These are phyloP conservation scores for Dilophus febrilis DNA, from an alignment of 2,888 invertebrate species.

Conservation along the genomic window DNA sequence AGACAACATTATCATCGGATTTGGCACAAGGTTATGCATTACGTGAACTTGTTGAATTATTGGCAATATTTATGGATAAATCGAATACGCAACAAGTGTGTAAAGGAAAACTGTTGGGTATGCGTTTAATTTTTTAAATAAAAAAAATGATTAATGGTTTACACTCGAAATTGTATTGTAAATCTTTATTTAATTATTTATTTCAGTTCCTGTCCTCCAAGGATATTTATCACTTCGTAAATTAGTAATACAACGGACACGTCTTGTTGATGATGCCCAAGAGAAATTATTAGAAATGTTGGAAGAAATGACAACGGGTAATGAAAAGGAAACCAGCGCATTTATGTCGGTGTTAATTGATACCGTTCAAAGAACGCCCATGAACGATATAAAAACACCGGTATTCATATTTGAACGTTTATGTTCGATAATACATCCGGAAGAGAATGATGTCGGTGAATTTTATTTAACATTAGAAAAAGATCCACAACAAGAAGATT, in stretches of 20 bases:
- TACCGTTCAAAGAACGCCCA: constrained; percentile 79
- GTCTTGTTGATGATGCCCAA: constrained; percentile 91
- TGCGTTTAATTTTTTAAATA: not conserved
- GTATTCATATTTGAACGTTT: constrained; percentile 95
- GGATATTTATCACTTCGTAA: constrained; percentile 83
- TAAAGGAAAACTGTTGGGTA: constrained; percentile 66
- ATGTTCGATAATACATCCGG: constrained; percentile 93
- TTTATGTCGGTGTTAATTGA: constrained; percentile 97
- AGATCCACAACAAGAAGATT: constrained; percentile 98
- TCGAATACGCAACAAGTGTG: constrained; percentile 74
- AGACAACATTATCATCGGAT: constrained; percentile 83
- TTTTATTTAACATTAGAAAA: constrained; percentile 94
- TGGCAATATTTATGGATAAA: constrained; percentile 78
- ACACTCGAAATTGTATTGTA: not conserved
- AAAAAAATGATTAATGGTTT: not conserved
- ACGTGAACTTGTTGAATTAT: constrained; percentile 73
- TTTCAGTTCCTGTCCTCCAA: constrained; percentile 39
- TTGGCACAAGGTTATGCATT: constrained; percentile 86
- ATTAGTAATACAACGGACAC: constrained; percentile 83
- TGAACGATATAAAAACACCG: constrained; percentile 86
- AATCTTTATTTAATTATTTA: too few species aligned
- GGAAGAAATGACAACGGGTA: constrained; percentile 91
- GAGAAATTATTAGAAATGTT: constrained; percentile 81
- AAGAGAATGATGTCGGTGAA: constrained; percentile 92
- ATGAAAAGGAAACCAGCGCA: constrained; percentile 87